These are phyloP conservation scores for Erpetoichthys calabaricus DNA, from an alignment of 2,797 vertebrate species.

Conservation along the genomic window DNA sequence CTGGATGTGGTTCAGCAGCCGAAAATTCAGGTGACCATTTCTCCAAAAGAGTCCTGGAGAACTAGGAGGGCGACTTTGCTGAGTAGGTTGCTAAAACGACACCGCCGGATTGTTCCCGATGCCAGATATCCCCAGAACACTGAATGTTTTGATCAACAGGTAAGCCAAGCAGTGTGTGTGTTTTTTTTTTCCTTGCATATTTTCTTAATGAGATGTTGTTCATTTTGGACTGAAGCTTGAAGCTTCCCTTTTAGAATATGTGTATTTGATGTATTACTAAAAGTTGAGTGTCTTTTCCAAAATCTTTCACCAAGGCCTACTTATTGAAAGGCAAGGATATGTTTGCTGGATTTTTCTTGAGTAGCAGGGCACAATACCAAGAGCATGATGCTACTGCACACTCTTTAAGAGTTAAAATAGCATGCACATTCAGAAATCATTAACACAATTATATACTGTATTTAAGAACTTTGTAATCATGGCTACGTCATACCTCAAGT, in stretches of 20 bases:
- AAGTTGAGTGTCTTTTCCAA: neutral
- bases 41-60: constrained; percentile 27
- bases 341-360: too few species aligned
- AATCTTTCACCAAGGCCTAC: too few species aligned
- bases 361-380: too few species aligned
- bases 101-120: constrained; percentile 45
- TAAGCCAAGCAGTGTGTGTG: constrained; percentile 20
- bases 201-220: neutral
- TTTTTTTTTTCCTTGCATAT: neutral
- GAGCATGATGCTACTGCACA: too few species aligned
- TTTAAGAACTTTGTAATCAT: too few species aligned
- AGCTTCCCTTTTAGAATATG: too few species aligned
- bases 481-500: too few species aligned
- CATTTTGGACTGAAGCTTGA: neutral
- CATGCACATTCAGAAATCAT: too few species aligned
- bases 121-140: constrained; percentile 38
- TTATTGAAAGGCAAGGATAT: too few species aligned
- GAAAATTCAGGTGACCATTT: constrained; percentile 66
- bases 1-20: constrained; percentile 86
- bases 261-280: neutral
- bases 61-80: constrained; percentile 11
- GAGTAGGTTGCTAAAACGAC: constrained; percentile 28
- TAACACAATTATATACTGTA: too few species aligned
- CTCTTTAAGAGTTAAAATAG: too few species aligned
- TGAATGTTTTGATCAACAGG: constrained; percentile 50